phyloP scores from a whole-genome alignment of 2,113 vertebrate genomes.

The Microtus oregoni region DNA sequence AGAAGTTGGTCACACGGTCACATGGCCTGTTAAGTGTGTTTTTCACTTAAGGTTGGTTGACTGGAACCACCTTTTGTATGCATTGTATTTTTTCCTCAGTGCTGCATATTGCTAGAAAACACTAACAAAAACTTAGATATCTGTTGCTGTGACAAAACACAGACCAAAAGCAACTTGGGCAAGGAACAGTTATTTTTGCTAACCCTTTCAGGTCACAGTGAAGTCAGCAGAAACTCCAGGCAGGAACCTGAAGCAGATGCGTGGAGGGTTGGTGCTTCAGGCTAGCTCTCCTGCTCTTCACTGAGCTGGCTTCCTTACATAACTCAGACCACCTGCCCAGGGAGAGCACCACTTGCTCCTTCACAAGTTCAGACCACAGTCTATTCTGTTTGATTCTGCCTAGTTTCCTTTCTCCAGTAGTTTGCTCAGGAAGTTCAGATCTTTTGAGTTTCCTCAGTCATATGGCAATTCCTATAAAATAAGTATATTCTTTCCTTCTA shows the following conservation, averaged over 20 bases:
- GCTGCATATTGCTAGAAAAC: neutral
- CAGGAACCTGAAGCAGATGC: neutral
- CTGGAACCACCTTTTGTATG: neutral
- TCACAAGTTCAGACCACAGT: neutral
- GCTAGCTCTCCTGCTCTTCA: neutral
- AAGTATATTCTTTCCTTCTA: slow-evolving; percentile 48
- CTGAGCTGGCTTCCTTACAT: neutral
- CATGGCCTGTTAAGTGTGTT: neutral
- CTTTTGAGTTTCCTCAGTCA: neutral
- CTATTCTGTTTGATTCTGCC: neutral
- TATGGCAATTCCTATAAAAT: neutral
- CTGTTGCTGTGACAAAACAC: neutral
- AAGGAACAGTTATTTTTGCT: neutral
- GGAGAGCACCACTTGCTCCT: neutral
- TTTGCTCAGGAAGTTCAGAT: neutral
- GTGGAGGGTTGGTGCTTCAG: neutral
- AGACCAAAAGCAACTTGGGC: neutral
- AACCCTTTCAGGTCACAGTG: neutral
- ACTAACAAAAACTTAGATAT: neutral
- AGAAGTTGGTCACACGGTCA: neutral
- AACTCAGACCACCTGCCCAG: neutral
- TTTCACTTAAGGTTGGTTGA: neutral
- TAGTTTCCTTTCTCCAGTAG: neutral
- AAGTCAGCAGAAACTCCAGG: neutral
- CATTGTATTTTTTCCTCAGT: neutral